phyloP scores from a whole-genome alignment of 2,888 invertebrate genomes.

The Serripes groenlandicus region DNA sequence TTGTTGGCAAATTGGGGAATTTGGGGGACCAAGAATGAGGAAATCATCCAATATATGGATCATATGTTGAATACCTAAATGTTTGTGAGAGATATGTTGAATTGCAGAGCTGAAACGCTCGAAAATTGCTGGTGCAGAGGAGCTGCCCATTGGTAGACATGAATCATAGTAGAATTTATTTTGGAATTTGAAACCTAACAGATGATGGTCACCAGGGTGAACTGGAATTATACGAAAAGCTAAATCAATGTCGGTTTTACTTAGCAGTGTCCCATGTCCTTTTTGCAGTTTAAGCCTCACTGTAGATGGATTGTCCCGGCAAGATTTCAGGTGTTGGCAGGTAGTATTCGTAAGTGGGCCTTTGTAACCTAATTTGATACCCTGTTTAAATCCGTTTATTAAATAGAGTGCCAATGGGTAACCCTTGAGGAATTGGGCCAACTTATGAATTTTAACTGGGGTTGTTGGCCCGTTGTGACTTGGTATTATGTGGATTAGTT shows the following conservation, averaged over 20 bases:
- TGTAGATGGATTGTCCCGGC: conserved; percentile 3
- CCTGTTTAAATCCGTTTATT: conserved; percentile 16
- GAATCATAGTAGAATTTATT: conserved; percentile 47
- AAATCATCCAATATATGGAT: conserved; percentile 59
- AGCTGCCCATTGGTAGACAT: conserved; percentile 43
- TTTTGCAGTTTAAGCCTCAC: background rate
- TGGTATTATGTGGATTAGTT: background rate
- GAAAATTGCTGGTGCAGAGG: conserved; percentile 52
- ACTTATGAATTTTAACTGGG: background rate
- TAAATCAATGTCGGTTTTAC: conserved; percentile 51
- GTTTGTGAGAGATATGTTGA: conserved; percentile 20
- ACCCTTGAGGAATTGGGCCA: background rate
- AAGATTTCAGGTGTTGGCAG: conserved; percentile 27
- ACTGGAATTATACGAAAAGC: conserved; percentile 53
- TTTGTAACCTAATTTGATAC: conserved; percentile 26
- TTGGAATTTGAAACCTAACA: conserved; percentile 41
- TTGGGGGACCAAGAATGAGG: conserved; percentile 17
- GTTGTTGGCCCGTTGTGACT: background rate
- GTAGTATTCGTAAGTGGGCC: background rate
- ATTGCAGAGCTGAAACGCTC: conserved; percentile 44
- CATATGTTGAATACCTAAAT: conserved; percentile 4
- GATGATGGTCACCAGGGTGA: conserved; percentile 47
- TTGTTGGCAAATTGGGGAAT: background rate
- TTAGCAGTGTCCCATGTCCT: conserved; percentile 20
- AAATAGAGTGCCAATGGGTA: too few relatives aligned